Evolutionary conservation across 2,888 invertebrate genomes (phyloP).

Genomic region (Buathra laborator): DNA sequence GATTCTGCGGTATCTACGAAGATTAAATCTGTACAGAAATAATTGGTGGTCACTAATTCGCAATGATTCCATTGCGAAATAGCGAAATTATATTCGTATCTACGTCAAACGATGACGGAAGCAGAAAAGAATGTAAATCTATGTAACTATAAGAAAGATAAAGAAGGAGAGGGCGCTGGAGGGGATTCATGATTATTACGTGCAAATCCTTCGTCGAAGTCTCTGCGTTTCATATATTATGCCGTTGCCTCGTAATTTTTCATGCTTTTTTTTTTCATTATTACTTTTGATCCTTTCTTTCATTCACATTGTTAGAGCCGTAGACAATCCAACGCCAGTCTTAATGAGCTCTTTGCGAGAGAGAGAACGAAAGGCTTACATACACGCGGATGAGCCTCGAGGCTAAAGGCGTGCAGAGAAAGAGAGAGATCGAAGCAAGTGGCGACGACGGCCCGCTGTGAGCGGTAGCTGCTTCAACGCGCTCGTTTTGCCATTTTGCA

Average conservation of each 20-base stretch:
- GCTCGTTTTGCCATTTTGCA: constrained; percentile 14
- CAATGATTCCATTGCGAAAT: constrained; percentile 3
- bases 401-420: constrained; percentile 9
- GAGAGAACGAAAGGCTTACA: constrained; percentile 39
- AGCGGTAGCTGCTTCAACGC: constrained; percentile 9
- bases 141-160: background rate
- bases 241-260: constrained; percentile 25
- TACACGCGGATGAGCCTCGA: constrained; percentile 20
- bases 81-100: background rate
- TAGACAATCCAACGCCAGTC: constrained; percentile 40
- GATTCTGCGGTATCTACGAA: too few relatives aligned
- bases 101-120: background rate
- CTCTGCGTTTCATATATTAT: background rate
- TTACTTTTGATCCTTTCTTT: constrained; percentile 42
- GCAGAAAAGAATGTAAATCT: background rate
- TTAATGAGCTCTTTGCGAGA: constrained; percentile 48
- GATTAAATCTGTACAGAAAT: too few relatives aligned
- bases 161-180: background rate
- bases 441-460: constrained; percentile 20
- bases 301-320: constrained; percentile 42
- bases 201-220: constrained; percentile 5
- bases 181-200: background rate
- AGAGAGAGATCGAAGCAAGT: background rate
- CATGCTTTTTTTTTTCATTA: constrained; percentile 9
- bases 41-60: too few relatives aligned